A percentile compares a stretch with the other conserved stretches of the same genome.
Conservation (phyloP, 2,113 vertebrate species). For the Stercorarius parasiticus region DNA sequence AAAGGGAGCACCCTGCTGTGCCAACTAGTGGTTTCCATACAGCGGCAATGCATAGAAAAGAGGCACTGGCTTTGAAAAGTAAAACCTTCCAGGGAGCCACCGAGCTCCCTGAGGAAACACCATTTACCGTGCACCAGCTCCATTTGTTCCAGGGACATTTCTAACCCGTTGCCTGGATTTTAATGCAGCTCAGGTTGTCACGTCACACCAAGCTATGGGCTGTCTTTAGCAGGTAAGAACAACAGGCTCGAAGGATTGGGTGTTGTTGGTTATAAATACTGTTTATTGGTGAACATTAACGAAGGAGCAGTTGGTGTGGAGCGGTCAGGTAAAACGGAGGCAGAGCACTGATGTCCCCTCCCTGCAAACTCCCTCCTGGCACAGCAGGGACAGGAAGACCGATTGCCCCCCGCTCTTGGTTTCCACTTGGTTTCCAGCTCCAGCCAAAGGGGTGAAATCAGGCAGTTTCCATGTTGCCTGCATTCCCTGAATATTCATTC, state of each 20-base stretch:
- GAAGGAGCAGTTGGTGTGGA: neutral
- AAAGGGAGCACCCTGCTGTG: slow-evolving; percentile 58
- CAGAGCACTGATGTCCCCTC: slow-evolving; percentile 33
- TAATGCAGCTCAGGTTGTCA: slow-evolving; percentile 30
- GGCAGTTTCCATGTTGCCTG: neutral
- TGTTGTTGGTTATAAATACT: slow-evolving; percentile 44
- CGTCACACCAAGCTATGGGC: neutral
- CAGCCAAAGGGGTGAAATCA: neutral
- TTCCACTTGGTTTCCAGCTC: neutral
- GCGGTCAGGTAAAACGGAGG: slow-evolving; percentile 12
- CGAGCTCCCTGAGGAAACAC: slow-evolving; percentile 1
- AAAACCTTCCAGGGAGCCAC: slow-evolving; percentile 44
- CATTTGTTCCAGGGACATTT: slow-evolving; percentile 6
- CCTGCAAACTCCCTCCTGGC: neutral
- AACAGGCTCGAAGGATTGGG: neutral
- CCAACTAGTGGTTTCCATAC: slow-evolving; percentile 57
- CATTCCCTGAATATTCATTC: slow-evolving; percentile 39
- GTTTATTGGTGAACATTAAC: slow-evolving; percentile 62
- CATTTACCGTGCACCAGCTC: neutral
- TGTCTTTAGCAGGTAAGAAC: slow-evolving; percentile 18
- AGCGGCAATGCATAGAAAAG: slow-evolving; percentile 55
- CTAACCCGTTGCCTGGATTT: slow-evolving; percentile 50
- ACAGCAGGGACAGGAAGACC: neutral
- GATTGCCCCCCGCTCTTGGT: neutral
- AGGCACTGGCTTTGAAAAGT: slow-evolving; percentile 43